Conservation (phyloP, 2,797 vertebrate species). For the Oceanodroma leucorhoa region DNA sequence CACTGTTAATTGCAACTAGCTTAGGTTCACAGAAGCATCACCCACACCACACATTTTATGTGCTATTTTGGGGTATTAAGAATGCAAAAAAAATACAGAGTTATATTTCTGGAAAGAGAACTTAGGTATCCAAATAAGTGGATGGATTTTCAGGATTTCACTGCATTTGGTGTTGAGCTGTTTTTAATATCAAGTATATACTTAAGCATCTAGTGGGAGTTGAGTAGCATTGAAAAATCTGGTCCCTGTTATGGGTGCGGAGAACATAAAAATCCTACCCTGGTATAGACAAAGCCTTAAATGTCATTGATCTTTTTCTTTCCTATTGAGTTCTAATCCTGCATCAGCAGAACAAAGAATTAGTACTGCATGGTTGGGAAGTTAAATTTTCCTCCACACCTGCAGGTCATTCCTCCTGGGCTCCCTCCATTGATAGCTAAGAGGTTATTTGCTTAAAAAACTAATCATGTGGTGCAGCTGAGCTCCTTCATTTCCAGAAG, state of each 20-base stretch:
- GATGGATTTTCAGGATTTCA: conserved; percentile 24
- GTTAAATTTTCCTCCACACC: conserved; percentile 65
- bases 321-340: conserved; percentile 61
- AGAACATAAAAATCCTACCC: conserved; percentile 54
- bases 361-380: conserved; percentile 34
- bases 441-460: conserved; percentile 61
- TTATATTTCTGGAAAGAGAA: conserved; percentile 8
- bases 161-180: neutral
- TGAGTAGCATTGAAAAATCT: conserved; percentile 41
- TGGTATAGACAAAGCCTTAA: conserved; percentile 36
- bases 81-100: neutral
- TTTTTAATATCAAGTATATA: neutral
- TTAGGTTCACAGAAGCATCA: neutral
- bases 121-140: neutral
- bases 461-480: conserved; percentile 59
- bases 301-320: conserved; percentile 60
- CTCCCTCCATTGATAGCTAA: conserved; percentile 43
- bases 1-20: neutral
- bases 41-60: neutral
- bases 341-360: conserved; percentile 61
- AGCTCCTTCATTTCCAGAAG: conserved; percentile 35
- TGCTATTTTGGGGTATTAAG: neutral
- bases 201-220: conserved; percentile 1
- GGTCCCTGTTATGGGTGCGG: conserved; percentile 48
- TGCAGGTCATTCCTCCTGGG: conserved; percentile 55